A percentile compares a stretch with the other conserved stretches of the same genome.
Evolutionary conservation across 2,797 vertebrate species (phyloP).

Genomic region (Spheniscus humboldti): DNA sequence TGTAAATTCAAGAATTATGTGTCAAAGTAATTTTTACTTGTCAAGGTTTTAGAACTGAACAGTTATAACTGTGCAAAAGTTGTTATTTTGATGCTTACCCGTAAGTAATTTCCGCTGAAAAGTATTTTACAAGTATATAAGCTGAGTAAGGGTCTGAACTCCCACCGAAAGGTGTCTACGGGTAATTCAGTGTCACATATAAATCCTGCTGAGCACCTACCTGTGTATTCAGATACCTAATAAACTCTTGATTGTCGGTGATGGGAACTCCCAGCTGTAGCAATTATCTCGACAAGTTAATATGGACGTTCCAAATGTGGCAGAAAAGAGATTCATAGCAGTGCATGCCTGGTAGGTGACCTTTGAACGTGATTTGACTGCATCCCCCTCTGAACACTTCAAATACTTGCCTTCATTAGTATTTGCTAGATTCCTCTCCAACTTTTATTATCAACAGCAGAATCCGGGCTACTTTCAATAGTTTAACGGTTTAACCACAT

Average conservation of each 20-base stretch:
- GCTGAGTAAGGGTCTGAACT: neutral
- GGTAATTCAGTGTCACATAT: neutral
- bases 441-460: neutral
- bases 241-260: constrained; percentile 7
- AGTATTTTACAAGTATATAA: neutral
- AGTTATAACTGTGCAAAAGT: neutral
- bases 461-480: neutral
- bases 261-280: constrained; percentile 2
- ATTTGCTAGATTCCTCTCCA: neutral
- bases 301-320: neutral
- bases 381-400: neutral
- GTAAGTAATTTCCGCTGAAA: neutral
- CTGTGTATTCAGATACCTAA: neutral
- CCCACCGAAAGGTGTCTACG: neutral
- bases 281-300: constrained; percentile 44
- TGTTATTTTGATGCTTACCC: neutral
- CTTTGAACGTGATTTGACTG: neutral
- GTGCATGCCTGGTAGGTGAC: neutral
- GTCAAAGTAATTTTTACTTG: neutral
- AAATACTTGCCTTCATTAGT: neutral
- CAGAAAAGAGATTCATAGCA: neutral
- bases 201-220: constrained; percentile 13
- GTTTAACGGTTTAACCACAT: neutral
- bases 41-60: neutral
- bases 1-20: neutral